Base-by-base conservation (phyloP, 2,113 vertebrate species). In the Dasyornis broadbenti region DNA sequence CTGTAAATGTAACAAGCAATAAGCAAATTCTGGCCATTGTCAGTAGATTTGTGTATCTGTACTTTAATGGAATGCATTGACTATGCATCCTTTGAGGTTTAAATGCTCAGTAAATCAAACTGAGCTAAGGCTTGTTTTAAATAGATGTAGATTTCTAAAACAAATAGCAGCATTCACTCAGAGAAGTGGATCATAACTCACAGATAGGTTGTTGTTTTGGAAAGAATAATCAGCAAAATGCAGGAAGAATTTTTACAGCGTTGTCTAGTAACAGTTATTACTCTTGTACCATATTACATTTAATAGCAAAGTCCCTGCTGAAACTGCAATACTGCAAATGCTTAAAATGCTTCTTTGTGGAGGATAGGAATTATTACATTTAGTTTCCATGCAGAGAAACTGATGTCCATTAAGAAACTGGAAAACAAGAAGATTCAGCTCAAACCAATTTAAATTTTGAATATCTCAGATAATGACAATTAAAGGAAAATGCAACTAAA, bases 61-160 rank as follows among this genome's bases (percentile, higher is more conserved):
- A 76, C 78, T 82, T 91, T 95, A 87, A 79, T 54, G 63, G 84
- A 95, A 85, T 89, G 66, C 91, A 96, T 78, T 79, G 77, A 85
- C 78, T 92, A 72, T 82, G 78, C 49, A 80, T 86, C 78, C 92
- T 94, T 72, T 61, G 71, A 70, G 89, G 79, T 57, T 95, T 92
- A 95, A 95, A 94, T 63, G 54, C 70, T 86, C 91, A 82, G 73
- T 95, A 95, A 95, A 94, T 96, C 89, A 96, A 94, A 95, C 30
- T 73, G 75, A 95, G 63, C 82, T 91, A 72, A 69, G 39, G 54
- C 78, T 96, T 77, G 42, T 88, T 94, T 92, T 85, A 95, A 91
- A 91, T 35, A 85, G 87, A 95, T 72, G 70, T 80, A 90, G 49
- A 89, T 94, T 96, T 92, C 91, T 92, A 91, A 90, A 92, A 91